Conservation (phyloP, 1,140 invertebrate genomes). For the Heliconius hewitsoni region DNA sequence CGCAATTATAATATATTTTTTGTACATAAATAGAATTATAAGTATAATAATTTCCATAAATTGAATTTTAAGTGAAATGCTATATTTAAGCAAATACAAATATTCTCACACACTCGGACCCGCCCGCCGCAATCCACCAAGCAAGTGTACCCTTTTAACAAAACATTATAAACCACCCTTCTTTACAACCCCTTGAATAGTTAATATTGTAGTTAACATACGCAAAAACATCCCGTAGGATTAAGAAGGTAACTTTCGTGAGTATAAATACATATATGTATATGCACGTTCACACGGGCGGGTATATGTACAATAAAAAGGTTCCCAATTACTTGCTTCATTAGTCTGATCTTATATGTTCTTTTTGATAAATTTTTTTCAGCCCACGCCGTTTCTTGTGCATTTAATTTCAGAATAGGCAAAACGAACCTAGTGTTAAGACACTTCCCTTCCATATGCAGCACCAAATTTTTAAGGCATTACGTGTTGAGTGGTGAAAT, state of each 20-base stretch:
- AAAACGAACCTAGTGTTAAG: no score
- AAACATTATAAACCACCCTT: constrained; percentile 25
- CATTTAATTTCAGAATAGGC: no score
- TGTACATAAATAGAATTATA: background rate
- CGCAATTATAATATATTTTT: no score
- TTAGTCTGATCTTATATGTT: background rate
- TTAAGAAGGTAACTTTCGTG: constrained; percentile 16
- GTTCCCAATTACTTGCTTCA: background rate
- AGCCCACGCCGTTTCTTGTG: no score
- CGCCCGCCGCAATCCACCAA: background rate
- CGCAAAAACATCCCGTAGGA: constrained; percentile 17
- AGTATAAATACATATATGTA: background rate
- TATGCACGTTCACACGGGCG: background rate
- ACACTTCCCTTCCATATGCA: no score
- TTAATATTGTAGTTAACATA: constrained; percentile 24
- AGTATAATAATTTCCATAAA: background rate
- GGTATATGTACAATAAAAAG: background rate
- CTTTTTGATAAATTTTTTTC: no score
- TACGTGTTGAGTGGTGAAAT: no score
- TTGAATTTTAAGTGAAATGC: background rate
- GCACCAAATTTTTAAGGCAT: no score
- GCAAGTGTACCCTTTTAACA: constrained; percentile 5
- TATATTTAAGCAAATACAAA: background rate
- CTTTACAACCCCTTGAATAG: constrained; percentile 29
- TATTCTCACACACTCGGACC: background rate